Conservation (phyloP, 2,113 vertebrate species). For the Hypomesus transpacificus region DNA sequence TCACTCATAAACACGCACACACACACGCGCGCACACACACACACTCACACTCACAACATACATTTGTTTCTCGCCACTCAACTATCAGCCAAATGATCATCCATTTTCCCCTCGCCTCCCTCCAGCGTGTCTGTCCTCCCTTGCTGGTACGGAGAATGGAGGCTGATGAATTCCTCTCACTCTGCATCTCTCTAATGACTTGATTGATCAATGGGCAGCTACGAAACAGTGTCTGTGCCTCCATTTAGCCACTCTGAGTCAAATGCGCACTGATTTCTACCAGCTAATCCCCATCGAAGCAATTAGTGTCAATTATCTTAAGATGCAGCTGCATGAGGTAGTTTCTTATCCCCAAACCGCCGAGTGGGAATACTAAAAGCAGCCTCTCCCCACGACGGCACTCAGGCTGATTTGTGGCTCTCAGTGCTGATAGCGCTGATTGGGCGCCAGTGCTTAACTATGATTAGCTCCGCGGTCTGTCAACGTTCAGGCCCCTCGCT, state of each 20-base stretch:
- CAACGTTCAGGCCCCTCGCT: conserved; percentile 14
- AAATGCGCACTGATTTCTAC: conserved; percentile 55
- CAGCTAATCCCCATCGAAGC: conserved; percentile 67
- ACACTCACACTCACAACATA: background rate
- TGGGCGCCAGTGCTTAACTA: conserved; percentile 19
- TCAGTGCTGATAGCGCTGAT: conserved; percentile 21
- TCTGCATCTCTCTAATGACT: conserved; percentile 55
- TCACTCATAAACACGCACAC: background rate
- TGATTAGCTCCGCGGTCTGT: conserved; percentile 25
- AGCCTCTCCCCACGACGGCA: conserved; percentile 2
- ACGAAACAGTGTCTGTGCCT: conserved; percentile 31
- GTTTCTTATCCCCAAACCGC: conserved; percentile 40
- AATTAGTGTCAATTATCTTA: conserved; percentile 71
- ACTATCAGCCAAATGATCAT: conserved; percentile 57
- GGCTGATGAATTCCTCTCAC: conserved; percentile 62
- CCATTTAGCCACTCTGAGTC: conserved; percentile 53
- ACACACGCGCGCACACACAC: conserved; percentile 3
- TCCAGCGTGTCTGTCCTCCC: conserved; percentile 34
- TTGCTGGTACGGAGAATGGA: conserved; percentile 41
- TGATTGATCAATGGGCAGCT: conserved; percentile 62
- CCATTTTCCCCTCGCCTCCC: conserved; percentile 31
- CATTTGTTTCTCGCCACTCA: conserved; percentile 44
- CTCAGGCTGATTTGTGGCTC: conserved; percentile 37
- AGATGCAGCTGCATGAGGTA: conserved; percentile 60
- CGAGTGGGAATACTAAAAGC: conserved; percentile 30